Percentiles rank a stretch among this genome's conserved stretches.
These are phyloP conservation scores for Phrixothrix hirtus DNA, from an alignment of 2,888 invertebrate genomes.

Conservation along the genomic window DNA sequence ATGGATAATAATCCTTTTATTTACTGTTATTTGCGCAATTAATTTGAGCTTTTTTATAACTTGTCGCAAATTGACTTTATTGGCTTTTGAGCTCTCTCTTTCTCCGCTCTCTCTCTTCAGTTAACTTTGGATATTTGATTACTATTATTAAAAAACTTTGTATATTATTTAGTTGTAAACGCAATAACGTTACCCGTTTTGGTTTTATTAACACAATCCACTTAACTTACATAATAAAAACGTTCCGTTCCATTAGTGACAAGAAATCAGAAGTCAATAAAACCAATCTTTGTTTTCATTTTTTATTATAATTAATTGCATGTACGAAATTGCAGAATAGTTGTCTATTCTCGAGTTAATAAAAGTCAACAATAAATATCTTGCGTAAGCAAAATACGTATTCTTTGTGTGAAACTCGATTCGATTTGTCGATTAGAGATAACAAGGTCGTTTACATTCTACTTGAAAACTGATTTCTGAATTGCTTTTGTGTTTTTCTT, in stretches of 20 bases:
- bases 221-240: not conserved
- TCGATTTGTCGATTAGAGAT: conserved; percentile 48
- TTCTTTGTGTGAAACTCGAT: conserved; percentile 47
- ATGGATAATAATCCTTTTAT: conserved; percentile 13
- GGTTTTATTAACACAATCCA: too few species aligned
- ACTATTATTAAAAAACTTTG: not conserved
- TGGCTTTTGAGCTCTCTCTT: conserved; percentile 23
- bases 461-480: conserved; percentile 46
- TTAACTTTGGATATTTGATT: not conserved
- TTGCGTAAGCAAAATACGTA: conserved; percentile 46
- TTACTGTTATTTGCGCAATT: conserved; percentile 24
- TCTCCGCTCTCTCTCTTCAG: not conserved
- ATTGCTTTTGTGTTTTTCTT: conserved; percentile 28
- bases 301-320: not conserved
- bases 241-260: not conserved
- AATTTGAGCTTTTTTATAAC: conserved; percentile 22
- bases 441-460: conserved; percentile 51
- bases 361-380: conserved; percentile 27
- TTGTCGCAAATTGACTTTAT: conserved; percentile 22
- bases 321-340: not conserved
- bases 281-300: not conserved
- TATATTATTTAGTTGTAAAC: too few species aligned
- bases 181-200: too few species aligned
- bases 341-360: conserved; percentile 13
- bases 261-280: conserved; percentile 1